A percentile compares a stretch with the other conserved stretches of the same genome.
Evolutionary conservation across 2,797 vertebrate species (phyloP).

Genomic region (Enteromius afrohamiltoni): DNA sequence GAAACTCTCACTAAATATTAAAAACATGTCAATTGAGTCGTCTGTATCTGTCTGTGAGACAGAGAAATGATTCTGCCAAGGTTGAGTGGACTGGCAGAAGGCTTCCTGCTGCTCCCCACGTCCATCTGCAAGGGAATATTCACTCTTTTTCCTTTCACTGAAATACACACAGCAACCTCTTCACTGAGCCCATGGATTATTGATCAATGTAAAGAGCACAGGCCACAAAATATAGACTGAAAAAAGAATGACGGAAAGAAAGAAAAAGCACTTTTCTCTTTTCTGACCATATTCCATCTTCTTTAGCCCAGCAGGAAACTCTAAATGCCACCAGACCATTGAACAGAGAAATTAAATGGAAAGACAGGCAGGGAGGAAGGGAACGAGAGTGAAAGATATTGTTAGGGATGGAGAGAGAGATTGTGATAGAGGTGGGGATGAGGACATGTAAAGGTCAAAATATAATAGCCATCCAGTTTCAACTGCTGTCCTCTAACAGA

Average conservation of each 20-base stretch:
- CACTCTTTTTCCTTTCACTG: slow-evolving; percentile 3
- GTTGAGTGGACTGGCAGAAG: slow-evolving; percentile 30
- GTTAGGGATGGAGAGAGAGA: slow-evolving; percentile 25
- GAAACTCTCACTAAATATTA: slow-evolving; percentile 25
- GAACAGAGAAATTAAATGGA: slow-evolving; percentile 40
- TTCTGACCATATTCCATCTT: slow-evolving; percentile 40
- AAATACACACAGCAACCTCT: slow-evolving; percentile 20
- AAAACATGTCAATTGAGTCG: slow-evolving; percentile 14
- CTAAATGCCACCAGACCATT: slow-evolving; percentile 36
- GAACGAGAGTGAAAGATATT: slow-evolving; percentile 9
- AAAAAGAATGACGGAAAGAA: background rate
- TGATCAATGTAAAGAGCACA: slow-evolving; percentile 59
- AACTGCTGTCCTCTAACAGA: slow-evolving; percentile 28
- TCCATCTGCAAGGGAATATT: slow-evolving; percentile 36
- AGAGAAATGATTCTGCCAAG: slow-evolving; percentile 18
- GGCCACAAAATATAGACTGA: slow-evolving; percentile 32
- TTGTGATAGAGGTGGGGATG: slow-evolving; percentile 31
- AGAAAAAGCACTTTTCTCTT: slow-evolving; percentile 27
- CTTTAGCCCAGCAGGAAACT: slow-evolving; percentile 43
- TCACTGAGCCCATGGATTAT: slow-evolving; percentile 57
- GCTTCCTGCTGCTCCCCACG: slow-evolving; percentile 22
- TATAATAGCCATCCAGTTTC: slow-evolving; percentile 44
- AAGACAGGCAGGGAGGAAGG: slow-evolving; percentile 25
- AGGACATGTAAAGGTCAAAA: slow-evolving; percentile 59
- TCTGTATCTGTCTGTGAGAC: background rate